Base-by-base conservation (phyloP, 1,140 invertebrate species). In the Listronotus oregonensis region DNA sequence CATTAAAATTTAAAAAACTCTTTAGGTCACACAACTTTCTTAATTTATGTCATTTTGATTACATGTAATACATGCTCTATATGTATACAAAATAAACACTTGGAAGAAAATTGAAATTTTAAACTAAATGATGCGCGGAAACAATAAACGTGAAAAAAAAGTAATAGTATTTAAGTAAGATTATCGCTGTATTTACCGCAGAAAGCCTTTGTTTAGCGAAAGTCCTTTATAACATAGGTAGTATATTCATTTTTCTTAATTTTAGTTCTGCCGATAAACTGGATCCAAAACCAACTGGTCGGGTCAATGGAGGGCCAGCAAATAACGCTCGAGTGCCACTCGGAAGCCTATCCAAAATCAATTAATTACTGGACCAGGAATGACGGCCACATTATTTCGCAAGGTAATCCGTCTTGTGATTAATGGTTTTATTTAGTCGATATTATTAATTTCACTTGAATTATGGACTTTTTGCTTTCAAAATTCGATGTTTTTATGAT, bases 281-380 rank as follows among this genome's bases (percentile, higher is more conserved):
- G 86, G 84, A 91, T 92, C 76, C 90, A 89, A 76, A 92, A 93
- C 81, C 90, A 93, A 82, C 82, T 93, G 72, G 89, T 93, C 31
- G 90, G 90, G 32, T 89, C 88, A 1, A 85, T 87, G 64, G 85
- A 90, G 74, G 88, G 86, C n/a, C 89, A 92, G 74, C 84, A 86
- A 66, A 84, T 90, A 58, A 88, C 86, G 27, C 79, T 93, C 56
- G 90, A 94, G 78, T 94, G 92, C 75, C 86, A 92, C 76, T 93
- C 91, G 12, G 91, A 94, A 81, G 92, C 92, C 40, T 93, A 88
- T 82, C 92, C 92, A 44, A 91, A 89, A 78, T 92, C 92, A 27
- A 64, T 55, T 64, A 62, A 62, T 62, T 62, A 62, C 59, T 51
- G 61, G 61, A 64, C 61, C 43, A 87, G 80, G 67, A 84, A 91